Evolutionary conservation across 2,113 vertebrate species (phyloP).

Genomic region (Pangasianodon gigas): DNA sequence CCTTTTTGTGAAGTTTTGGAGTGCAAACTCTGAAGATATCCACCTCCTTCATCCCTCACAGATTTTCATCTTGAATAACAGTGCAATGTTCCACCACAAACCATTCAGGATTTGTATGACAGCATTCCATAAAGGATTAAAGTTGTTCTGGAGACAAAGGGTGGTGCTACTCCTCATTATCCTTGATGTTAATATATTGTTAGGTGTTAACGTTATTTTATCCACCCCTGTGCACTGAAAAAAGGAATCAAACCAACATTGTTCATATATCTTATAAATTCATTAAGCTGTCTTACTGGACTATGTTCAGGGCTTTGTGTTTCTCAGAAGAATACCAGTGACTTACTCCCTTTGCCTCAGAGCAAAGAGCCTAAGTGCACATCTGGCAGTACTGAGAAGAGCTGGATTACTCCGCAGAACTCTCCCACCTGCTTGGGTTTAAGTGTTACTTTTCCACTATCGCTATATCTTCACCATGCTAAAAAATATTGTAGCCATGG

Average conservation of each 20-base stretch:
- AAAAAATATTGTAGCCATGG: neutral
- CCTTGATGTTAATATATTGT: neutral
- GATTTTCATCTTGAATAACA: conserved; percentile 1
- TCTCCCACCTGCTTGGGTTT: conserved; percentile 30
- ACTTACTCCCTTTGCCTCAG: conserved; percentile 14
- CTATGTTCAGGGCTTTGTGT: conserved; percentile 17
- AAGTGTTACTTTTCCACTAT: conserved; percentile 19
- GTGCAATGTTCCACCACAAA: neutral
- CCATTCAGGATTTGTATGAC: neutral
- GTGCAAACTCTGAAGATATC: neutral
- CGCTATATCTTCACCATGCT: neutral
- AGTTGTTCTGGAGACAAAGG: neutral
- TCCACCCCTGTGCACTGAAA: neutral
- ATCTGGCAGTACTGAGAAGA: conserved; percentile 42
- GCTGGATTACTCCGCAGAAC: conserved; percentile 18
- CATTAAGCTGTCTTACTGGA: conserved; percentile 24
- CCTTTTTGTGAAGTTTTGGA: neutral
- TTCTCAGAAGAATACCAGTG: conserved; percentile 32
- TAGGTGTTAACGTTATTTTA: neutral
- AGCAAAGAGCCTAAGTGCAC: conserved; percentile 45
- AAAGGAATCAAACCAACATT: conserved; percentile 23
- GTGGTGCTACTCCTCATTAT: neutral
- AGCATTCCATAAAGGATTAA: neutral
- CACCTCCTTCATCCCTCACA: neutral
- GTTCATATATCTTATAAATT: conserved; percentile 28